These are phyloP conservation scores for Sycophaga agraensis DNA, from an alignment of 1,140 invertebrate genomes.

Conservation along the genomic window DNA sequence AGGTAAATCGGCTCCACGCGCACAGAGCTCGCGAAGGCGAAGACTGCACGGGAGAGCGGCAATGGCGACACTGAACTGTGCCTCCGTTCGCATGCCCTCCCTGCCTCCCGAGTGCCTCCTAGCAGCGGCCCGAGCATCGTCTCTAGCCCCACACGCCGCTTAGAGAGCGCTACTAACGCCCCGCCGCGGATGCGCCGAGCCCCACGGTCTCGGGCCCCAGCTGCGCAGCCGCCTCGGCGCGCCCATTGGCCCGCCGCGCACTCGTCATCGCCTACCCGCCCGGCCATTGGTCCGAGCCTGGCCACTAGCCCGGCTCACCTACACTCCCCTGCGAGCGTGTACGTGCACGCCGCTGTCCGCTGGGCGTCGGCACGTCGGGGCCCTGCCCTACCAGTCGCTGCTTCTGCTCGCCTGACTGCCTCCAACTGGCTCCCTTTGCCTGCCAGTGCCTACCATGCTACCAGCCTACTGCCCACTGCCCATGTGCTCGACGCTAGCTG, in stretches of 20 bases:
- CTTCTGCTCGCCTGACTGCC: no score
- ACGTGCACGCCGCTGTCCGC: no score
- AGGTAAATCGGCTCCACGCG: constrained; percentile 46
- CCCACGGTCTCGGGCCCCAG: background rate
- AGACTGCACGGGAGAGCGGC: constrained; percentile 49
- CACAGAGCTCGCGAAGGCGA: constrained; percentile 43
- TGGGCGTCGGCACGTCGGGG: no score
- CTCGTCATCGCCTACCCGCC: background rate
- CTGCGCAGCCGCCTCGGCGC: background rate
- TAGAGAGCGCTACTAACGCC: constrained; percentile 36
- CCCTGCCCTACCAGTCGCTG: no score
- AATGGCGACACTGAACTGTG: constrained; percentile 56
- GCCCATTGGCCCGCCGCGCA: background rate
- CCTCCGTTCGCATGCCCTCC: constrained; percentile 53
- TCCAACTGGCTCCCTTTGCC: no score
- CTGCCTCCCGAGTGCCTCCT: constrained; percentile 54
- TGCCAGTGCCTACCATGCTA: no score
- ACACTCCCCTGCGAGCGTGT: no score
- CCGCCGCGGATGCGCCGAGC: constrained; percentile 18
- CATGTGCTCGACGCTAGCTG: no score
- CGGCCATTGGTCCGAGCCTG: no score
- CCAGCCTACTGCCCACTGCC: no score
- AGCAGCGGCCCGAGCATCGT: constrained; percentile 41
- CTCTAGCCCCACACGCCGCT: constrained; percentile 37
- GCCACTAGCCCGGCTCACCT: no score